These are phyloP conservation scores for Sinocyclocheilus anshuiensis DNA, from an alignment of 2,113 vertebrate species.

Conservation along the genomic window DNA sequence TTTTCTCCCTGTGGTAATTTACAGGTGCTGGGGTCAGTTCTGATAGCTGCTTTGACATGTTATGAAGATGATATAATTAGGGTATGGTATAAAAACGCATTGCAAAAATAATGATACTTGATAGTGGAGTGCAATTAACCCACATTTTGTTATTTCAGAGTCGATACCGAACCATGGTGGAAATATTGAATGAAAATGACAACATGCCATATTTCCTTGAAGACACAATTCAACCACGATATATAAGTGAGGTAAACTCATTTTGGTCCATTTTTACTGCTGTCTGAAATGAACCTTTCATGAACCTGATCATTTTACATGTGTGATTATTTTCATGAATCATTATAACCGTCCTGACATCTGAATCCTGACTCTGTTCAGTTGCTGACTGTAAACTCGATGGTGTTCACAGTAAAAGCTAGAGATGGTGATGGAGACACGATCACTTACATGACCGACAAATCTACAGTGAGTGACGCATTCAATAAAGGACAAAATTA, in stretches of 20 bases:
- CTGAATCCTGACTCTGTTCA: constrained; percentile 45
- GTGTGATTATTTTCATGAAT: neutral
- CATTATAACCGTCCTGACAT: neutral
- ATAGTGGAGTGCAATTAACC: neutral
- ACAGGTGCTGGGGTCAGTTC: constrained; percentile 67
- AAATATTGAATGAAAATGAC: constrained; percentile 80
- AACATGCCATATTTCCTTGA: constrained; percentile 75
- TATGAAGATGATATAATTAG: constrained; percentile 66
- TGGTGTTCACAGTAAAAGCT: constrained; percentile 76
- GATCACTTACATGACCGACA: constrained; percentile 71
- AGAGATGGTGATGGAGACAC: constrained; percentile 76
- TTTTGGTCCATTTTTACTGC: neutral
- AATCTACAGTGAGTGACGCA: constrained; percentile 67
- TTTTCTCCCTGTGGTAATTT: neutral
- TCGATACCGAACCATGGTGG: constrained; percentile 71
- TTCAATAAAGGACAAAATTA: neutral
- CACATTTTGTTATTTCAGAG: constrained; percentile 52
- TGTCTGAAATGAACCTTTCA: neutral
- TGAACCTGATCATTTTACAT: neutral
- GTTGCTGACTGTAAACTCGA: constrained; percentile 72
- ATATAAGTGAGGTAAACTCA: constrained; percentile 74
- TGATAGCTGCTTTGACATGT: constrained; percentile 71
- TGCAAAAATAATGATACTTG: neutral
- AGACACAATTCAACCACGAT: constrained; percentile 63
- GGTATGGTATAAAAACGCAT: constrained; percentile 52